Base-by-base conservation (phyloP, 2,888 invertebrate species). In the Scaptodrosophila latifasciaeformis region DNA sequence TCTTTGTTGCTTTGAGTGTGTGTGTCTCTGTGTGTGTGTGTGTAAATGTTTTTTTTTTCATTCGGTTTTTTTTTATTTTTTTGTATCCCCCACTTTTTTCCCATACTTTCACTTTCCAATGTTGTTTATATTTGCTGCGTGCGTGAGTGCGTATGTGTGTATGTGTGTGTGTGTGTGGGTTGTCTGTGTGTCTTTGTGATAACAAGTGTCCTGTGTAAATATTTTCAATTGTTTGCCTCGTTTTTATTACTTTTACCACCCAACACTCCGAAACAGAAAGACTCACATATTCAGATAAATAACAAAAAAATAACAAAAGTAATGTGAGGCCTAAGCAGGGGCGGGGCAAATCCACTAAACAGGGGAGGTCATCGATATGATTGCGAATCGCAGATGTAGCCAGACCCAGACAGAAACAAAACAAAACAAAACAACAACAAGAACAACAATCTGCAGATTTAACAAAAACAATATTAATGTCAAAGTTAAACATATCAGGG, bases 141-240 rank as follows among this genome's bases (percentile, higher is more conserved):
- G 42, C n/a, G 24, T 17, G 47, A 40, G 40, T 27, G 40, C 42
- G 48, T 30, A 34, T 24, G 19, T 30, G 29, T 43, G 21, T 27
- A 12, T 37, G 29, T 30, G 29, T 24, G 49, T 18, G 17, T 56
- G 49, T 58, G 27, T 64, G 54, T 43, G 18, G 17, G 21, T 35
- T 9, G 21, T 29, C 46, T 62, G 56, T 66, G 52, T 56, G 47
- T 76, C 65, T 65, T 67, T 75, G 60, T 54, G 77, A 79, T 74
- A 79, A 71, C 74, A 79, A 74, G 80, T 79, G 80, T 79, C 74
- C 77, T 72, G 72, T 76, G 80, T 79, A 79, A 74, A 74, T 74
- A 79, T 71, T 70, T 75, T 78, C 79, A 78, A 81, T 81, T 72
- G 72, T 78, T 72, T 71, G 71, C 64, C 59, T 75, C 79, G 76